Percentiles rank a stretch among this genome's conserved stretches.
Conservation (phyloP, 2,113 vertebrate genomes). For the Pitta sordida region DNA sequence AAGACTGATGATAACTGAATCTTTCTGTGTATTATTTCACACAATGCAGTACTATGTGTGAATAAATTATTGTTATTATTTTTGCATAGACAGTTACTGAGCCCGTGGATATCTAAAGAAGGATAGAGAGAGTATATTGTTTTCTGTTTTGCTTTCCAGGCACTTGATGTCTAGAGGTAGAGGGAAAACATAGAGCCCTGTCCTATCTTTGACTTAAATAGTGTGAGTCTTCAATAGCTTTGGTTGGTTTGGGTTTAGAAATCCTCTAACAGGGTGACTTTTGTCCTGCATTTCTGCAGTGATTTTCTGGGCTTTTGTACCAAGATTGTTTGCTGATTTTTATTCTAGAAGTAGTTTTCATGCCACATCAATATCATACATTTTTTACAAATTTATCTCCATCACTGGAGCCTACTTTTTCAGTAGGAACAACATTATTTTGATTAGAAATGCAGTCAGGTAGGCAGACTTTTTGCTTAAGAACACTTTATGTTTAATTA, state of each 20-base stretch:
- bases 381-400: not conserved
- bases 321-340: not conserved
- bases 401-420: not conserved
- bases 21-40: not conserved
- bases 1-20: not conserved
- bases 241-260: not conserved
- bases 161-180: constrained; percentile 6
- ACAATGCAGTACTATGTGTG: not conserved
- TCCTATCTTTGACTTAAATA: not conserved
- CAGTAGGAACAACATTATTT: not conserved
- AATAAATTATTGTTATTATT: constrained; percentile 21
- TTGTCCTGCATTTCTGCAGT: rapidly evolving
- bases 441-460: not conserved
- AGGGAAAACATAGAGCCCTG: not conserved
- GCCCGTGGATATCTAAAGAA: not conserved
- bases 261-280: not conserved
- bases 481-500: not conserved
- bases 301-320: not conserved
- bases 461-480: not conserved
- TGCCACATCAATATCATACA: not conserved
- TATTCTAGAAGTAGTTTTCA: not conserved
- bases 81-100: not conserved
- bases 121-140: not conserved
- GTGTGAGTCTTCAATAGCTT: not conserved
- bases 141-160: constrained; percentile 33